Evolutionary conservation across 2,797 vertebrate genomes (phyloP).

Genomic region (Pelodytes ibericus): DNA sequence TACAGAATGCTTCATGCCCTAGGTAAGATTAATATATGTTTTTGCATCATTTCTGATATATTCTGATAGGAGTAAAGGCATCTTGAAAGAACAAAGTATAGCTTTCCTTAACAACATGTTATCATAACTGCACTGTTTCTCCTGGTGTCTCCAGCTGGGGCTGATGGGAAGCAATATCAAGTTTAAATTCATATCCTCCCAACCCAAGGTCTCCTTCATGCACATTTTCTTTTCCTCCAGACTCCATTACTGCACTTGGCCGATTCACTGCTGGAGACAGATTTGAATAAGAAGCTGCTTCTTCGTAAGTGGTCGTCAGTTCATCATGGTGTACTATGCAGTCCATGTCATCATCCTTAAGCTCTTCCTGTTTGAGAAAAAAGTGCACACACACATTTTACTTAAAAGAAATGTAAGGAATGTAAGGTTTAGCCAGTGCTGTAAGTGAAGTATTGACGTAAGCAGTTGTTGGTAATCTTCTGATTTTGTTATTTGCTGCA

Average conservation of each 20-base stretch:
- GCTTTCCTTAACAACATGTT: background rate
- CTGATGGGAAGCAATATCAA: slow-evolving; percentile 56
- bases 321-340: slow-evolving; percentile 70
- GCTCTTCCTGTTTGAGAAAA: slow-evolving; percentile 67
- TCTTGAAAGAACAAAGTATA: background rate
- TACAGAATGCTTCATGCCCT: background rate
- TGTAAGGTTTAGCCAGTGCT: background rate
- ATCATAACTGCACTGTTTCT: slow-evolving; percentile 9
- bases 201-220: slow-evolving; percentile 81
- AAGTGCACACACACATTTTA: background rate
- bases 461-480: no score
- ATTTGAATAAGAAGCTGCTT: slow-evolving; percentile 25
- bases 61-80: background rate
- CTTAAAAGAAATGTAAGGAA: no score
- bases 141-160: slow-evolving; percentile 49
- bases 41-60: background rate
- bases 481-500: no score
- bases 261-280: slow-evolving; percentile 20
- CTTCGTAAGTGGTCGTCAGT: slow-evolving; percentile 64
- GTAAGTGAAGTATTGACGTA: no score
- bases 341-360: slow-evolving; percentile 67
- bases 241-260: slow-evolving; percentile 29
- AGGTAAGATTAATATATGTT: background rate
- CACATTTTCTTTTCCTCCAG: slow-evolving; percentile 71
- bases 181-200: slow-evolving; percentile 67